A percentile compares a stretch with the other conserved stretches of the same genome.
phyloP scores from a whole-genome alignment of 2,888 invertebrate species.

The Agrotis segetum region DNA sequence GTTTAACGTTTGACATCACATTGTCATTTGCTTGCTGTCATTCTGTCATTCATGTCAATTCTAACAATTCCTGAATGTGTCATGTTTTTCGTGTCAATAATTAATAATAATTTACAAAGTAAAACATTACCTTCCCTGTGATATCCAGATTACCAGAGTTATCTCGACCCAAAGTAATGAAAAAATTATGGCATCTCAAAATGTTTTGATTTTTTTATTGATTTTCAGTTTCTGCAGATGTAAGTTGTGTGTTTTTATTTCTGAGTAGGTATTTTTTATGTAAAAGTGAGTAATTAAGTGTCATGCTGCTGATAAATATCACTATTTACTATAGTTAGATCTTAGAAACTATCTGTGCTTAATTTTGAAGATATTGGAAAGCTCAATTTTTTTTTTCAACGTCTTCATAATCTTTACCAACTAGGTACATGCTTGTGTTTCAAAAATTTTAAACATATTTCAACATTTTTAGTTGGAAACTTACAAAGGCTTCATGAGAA shows the following conservation, averaged over 20 bases:
- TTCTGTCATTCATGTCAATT: too few species aligned
- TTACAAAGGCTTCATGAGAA: constrained; percentile 93
- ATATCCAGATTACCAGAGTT: neutral
- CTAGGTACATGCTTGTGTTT: neutral
- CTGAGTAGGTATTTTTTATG: constrained; percentile 2
- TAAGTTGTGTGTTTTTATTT: constrained; percentile 33
- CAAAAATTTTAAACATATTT: neutral
- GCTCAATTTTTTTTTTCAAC: neutral
- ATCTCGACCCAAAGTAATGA: constrained; percentile 33
- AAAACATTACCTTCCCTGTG: too few species aligned
- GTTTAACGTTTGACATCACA: too few species aligned
- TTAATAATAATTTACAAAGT: neutral
- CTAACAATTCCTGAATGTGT: too few species aligned
- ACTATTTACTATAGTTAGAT: neutral
- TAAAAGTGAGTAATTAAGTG: neutral
- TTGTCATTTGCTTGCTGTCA: too few species aligned
- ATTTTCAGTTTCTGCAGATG: constrained; percentile 49
- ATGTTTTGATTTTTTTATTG: constrained; percentile 40
- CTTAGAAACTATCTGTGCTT: neutral
- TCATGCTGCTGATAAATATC: neutral
- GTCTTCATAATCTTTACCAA: neutral
- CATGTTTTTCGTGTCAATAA: too few species aligned
- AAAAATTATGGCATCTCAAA: constrained; percentile 50
- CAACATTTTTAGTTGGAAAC: constrained; percentile 76
- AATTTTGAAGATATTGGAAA: neutral